Conservation (phyloP, 2,888 invertebrate genomes). For the Lepidochrysops patricia region DNA sequence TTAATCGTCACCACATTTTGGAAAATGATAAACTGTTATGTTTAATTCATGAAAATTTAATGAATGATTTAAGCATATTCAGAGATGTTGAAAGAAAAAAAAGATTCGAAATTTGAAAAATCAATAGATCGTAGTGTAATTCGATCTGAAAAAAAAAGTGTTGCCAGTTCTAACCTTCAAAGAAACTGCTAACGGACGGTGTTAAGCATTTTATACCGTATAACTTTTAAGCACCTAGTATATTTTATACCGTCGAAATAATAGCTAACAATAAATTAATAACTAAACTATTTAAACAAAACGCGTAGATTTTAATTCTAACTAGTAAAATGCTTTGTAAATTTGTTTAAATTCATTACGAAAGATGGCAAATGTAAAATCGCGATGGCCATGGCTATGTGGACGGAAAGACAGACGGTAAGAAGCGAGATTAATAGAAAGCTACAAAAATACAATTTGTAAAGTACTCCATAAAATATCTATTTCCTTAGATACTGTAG, state of each 20-base stretch:
- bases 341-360: background rate
- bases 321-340: conserved; percentile 5
- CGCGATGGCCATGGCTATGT: conserved; percentile 16
- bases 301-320: background rate
- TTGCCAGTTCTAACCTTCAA: conserved; percentile 1
- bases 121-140: background rate
- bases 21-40: background rate
- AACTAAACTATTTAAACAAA: conserved; percentile 3
- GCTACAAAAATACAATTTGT: conserved; percentile 19
- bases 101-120: background rate
- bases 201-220: conserved; percentile 9
- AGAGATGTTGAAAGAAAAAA: background rate
- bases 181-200: conserved; percentile 12
- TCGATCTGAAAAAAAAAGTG: background rate
- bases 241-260: conserved; percentile 14
- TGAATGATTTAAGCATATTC: background rate
- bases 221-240: conserved; percentile 5
- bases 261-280: background rate
- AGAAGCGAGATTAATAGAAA: conserved; percentile 22
- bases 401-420: conserved; percentile 27
- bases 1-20: background rate
- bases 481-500: background rate
- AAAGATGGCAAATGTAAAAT: conserved; percentile 3
- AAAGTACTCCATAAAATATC: conserved; percentile 17
- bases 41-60: background rate